Evolutionary conservation across 64 coral and sea anemone genomes (phyloP).

Genomic region (Stichodactyla mertensii): DNA sequence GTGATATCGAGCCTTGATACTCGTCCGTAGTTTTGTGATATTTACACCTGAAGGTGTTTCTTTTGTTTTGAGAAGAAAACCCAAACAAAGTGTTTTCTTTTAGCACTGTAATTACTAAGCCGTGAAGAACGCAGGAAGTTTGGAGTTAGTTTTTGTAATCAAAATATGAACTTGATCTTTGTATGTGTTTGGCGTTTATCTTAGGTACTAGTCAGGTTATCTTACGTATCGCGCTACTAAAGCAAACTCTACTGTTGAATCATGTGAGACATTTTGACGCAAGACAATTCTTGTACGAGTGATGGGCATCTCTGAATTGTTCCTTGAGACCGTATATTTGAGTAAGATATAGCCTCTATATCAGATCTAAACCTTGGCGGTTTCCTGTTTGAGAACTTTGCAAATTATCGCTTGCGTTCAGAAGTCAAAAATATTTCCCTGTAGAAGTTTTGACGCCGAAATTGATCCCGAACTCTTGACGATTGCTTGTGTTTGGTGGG

Average conservation of each 20-base stretch:
- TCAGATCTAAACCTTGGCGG: constrained; percentile 75
- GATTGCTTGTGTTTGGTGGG: constrained; percentile 51
- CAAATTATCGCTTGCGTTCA: constrained; percentile 78
- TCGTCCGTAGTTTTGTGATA: constrained; percentile 2
- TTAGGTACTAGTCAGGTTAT: constrained; percentile 28
- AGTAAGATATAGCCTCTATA: constrained; percentile 74
- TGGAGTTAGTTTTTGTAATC: constrained; percentile 31
- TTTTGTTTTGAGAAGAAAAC: constrained; percentile 8
- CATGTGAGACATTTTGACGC: constrained; percentile 1
- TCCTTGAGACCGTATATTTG: constrained; percentile 57
- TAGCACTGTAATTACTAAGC: constrained; percentile 17
- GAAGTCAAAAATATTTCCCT: constrained; percentile 23
- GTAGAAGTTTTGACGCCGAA: constrained; percentile 40
- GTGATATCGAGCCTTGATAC: not conserved
- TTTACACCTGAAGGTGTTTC: not conserved
- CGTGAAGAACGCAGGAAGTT: constrained; percentile 26
- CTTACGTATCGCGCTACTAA: constrained; percentile 36
- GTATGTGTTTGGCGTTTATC: constrained; percentile 40
- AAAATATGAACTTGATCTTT: constrained; percentile 20
- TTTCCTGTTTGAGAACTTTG: constrained; percentile 84
- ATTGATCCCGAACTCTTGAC: constrained; percentile 24
- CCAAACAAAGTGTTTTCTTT: constrained; percentile 27
- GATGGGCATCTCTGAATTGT: constrained; percentile 51
- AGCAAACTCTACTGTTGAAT: constrained; percentile 51
- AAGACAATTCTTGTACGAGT: not conserved